These are phyloP conservation scores for Trichechus manatus DNA, from an alignment of 2,113 vertebrate species.

Conservation along the genomic window DNA sequence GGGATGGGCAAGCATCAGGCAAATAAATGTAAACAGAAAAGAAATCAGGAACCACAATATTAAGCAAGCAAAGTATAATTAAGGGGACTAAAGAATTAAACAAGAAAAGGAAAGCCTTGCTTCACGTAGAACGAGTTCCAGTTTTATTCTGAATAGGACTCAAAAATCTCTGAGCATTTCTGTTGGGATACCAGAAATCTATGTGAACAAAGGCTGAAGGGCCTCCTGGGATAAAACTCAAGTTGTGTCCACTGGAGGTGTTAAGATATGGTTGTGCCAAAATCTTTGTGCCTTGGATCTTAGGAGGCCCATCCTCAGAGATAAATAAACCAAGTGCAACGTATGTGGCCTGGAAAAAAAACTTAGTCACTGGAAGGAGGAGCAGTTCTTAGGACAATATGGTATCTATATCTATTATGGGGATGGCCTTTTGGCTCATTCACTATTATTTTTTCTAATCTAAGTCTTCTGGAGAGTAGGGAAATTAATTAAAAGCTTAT, in stretches of 20 bases:
- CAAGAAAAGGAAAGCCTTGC: neutral
- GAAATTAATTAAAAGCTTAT: constrained; percentile 19
- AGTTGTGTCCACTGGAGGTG: neutral
- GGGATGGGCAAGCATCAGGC: neutral
- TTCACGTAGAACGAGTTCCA: neutral
- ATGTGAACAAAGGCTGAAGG: neutral
- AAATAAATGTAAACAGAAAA: neutral
- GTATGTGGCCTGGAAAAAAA: neutral
- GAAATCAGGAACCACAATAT: neutral
- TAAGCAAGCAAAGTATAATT: neutral
- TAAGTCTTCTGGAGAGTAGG: neutral
- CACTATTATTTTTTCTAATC: constrained; percentile 47
- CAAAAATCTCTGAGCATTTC: neutral
- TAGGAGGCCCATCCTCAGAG: neutral
- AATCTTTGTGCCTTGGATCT: neutral
- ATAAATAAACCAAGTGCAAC: neutral
- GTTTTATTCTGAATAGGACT: neutral
- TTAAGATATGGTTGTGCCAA: neutral
- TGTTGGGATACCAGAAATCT: neutral
- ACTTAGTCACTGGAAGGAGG: neutral
- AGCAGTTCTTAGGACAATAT: neutral
- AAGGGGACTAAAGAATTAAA: neutral
- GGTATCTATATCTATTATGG: constrained; percentile 14
- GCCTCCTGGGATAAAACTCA: neutral
- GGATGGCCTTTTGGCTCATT: constrained; percentile 28